Conservation (phyloP, 2,888 invertebrate genomes). For the Lasioglossum morio region DNA sequence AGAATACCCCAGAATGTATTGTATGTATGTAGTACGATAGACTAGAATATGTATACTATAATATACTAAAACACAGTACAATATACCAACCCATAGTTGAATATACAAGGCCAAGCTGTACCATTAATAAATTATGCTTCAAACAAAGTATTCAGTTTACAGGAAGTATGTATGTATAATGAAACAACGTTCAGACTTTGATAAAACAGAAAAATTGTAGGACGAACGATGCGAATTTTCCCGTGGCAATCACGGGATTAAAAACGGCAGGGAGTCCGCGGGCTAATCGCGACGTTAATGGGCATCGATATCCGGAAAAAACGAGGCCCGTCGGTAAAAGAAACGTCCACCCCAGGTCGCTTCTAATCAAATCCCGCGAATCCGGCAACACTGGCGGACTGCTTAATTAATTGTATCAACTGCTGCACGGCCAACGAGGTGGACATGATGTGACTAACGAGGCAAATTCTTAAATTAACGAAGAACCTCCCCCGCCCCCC, state of each 20-base stretch:
- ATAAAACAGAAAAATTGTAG: background rate
- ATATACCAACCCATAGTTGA: no score
- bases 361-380: conserved; percentile 73
- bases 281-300: conserved; percentile 60
- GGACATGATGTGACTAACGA: conserved; percentile 83
- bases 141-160: no score
- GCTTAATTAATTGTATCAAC: conserved; percentile 84
- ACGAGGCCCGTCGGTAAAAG: conserved; percentile 51
- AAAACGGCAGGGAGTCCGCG: background rate
- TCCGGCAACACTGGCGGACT: conserved; percentile 53
- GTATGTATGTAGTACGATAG: no score
- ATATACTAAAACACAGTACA: no score
- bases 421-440: conserved; percentile 77
- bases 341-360: conserved; percentile 39
- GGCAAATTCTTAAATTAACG: conserved; percentile 83
- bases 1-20: background rate
- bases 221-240: background rate
- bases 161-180: no score
- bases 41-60: no score
- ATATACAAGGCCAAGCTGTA: no score
- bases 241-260: background rate
- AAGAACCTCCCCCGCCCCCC: conserved; percentile 50
- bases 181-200: no score
- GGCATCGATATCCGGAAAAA: conserved; percentile 76
- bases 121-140: no score